phyloP scores from a whole-genome alignment of 2,888 invertebrate species.

The Marronus borbonicus region DNA sequence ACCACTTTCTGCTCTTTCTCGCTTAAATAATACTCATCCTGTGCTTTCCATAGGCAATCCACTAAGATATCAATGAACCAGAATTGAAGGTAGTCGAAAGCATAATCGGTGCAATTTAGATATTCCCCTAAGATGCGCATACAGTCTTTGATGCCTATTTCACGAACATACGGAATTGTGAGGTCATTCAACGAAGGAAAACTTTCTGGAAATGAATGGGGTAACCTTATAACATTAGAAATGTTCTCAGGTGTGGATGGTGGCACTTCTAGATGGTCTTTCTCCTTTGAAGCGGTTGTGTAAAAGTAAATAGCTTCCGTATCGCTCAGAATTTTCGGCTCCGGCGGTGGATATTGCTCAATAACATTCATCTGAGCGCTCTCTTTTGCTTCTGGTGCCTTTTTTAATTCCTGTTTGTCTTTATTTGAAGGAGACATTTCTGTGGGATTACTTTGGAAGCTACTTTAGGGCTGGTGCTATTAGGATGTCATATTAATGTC shows the following conservation, averaged over 20 bases:
- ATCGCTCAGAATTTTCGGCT: slow-evolving; percentile 49
- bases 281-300: slow-evolving; percentile 13
- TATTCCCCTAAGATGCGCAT: slow-evolving; percentile 62
- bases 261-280: slow-evolving; percentile 55
- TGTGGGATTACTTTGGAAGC: too few relatives aligned
- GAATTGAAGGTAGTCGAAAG: slow-evolving; percentile 65
- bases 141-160: slow-evolving; percentile 63
- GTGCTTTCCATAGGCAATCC: slow-evolving; percentile 68
- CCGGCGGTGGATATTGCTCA: slow-evolving; percentile 6
- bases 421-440: not conserved
- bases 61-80: slow-evolving; percentile 69
- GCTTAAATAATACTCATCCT: slow-evolving; percentile 67
- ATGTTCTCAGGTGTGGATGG: slow-evolving; percentile 60
- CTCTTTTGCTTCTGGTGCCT: not conserved
- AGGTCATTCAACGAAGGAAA: slow-evolving; percentile 59
- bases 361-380: not conserved
- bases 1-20: slow-evolving; percentile 64
- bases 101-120: slow-evolving; percentile 63
- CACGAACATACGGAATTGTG: slow-evolving; percentile 63
- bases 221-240: slow-evolving; percentile 52
- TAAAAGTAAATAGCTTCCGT: slow-evolving; percentile 46
- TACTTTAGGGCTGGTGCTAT: too few relatives aligned
- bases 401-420: too few relatives aligned
- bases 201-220: slow-evolving; percentile 51
- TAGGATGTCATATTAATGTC: slow-evolving; percentile 3